Evolutionary conservation across 2,113 vertebrate genomes (phyloP).

Genomic region (Otolemur garnettii): DNA sequence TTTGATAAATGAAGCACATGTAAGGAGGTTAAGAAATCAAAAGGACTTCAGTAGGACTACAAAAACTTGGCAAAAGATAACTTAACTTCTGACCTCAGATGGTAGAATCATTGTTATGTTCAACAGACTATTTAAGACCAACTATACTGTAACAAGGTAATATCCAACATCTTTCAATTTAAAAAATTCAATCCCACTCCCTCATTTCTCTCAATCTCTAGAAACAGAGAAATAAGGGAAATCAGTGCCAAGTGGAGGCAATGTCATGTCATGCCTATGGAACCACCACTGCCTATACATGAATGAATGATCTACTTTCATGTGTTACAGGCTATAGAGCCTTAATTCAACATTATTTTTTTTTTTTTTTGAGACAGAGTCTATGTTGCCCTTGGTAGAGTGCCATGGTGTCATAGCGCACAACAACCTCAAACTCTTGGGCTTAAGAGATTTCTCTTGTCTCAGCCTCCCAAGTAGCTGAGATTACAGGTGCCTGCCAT

Average conservation of each 20-base stretch:
- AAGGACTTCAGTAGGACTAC: neutral
- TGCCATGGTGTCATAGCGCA: too few relatives aligned
- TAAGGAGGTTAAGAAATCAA: conserved; percentile 34
- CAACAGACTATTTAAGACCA: neutral
- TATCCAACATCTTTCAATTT: neutral
- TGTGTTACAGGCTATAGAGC: neutral
- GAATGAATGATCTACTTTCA: neutral
- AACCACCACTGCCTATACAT: neutral
- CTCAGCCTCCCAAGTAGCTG: too few relatives aligned
- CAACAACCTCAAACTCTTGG: too few relatives aligned
- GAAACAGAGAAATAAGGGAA: neutral
- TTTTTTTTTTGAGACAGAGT: too few relatives aligned
- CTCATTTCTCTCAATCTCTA: neutral
- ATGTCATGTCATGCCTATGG: neutral
- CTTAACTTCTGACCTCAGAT: neutral
- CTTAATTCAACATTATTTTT: neutral
- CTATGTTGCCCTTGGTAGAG: too few relatives aligned
- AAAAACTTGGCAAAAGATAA: conserved; percentile 26
- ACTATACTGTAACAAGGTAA: neutral
- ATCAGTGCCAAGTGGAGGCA: neutral
- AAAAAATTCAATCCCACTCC: neutral
- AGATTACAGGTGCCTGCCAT: too few relatives aligned
- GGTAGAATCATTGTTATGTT: neutral
- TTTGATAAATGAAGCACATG: neutral
- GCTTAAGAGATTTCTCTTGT: too few relatives aligned